Base-by-base conservation (phyloP, 2,888 invertebrate genomes). In the Colletes collaris region DNA sequence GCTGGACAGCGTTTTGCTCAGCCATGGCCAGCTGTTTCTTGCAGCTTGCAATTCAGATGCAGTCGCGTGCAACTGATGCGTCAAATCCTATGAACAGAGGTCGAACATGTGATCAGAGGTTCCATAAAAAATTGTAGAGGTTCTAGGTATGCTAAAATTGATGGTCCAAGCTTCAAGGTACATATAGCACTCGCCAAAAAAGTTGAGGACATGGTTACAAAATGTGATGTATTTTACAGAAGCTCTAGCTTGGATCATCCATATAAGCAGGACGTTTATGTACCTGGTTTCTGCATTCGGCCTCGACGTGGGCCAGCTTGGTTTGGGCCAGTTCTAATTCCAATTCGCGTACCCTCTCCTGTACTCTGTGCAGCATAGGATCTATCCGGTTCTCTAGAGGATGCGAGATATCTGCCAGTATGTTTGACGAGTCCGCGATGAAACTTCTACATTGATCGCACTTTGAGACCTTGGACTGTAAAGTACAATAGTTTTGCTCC, bases 241-340 rank as follows among this genome's bases (percentile, higher is more conserved):
- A 27, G 27, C 2, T 27, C 27, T 27, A 27, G 27, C 2, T 27
- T 27, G 27, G 27, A 27, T 27, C 27, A 27, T 27, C 27, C 2
- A 27, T 27, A 27, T 27, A 27, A 27, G 27, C 27, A 4, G 0
- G 37, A 40, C 13, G 4, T 40, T 49, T 8, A n/a, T 10, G 27
- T 86, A 96, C 97, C 95, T 99, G 99, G 93, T 98, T 98, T 91
- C 96, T 96, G 94, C 99, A 99, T 94, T 99, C 98, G 0, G 98
- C 97, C 93, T 99, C 99, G 5, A 99, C 99, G 85, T 99, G 97
- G 0, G 98, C 98, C 84, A 99, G 94, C 93, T 99, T 99, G 0
- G 99, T 98, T 92, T 98, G 98, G 3, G 99, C 99, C 86, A 99
- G 94, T 91, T 99, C 99, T 76, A 99, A 94, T 93, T 99, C 99